Base-by-base conservation (phyloP, 2,888 invertebrate genomes). In the Fragum sueziense region DNA sequence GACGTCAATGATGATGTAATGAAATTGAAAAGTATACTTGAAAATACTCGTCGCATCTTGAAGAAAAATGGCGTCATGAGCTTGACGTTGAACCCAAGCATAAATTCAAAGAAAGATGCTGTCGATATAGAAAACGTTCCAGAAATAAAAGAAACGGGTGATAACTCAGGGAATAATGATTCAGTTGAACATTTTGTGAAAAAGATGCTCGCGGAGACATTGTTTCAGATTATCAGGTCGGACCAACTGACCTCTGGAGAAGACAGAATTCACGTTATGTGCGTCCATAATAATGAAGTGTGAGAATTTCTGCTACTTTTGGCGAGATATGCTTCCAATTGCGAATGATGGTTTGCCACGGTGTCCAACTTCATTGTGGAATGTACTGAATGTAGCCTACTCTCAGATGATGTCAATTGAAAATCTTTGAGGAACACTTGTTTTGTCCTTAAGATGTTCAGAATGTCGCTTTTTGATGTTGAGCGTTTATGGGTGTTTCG, bases 21-120 rank as follows among this genome's bases (percentile, higher is more conserved):
- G 27, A 27, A 65, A 25, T 20, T 65, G 65, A 41, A 41, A 34
- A 9, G 25, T 9, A 65, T 27, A 0, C n/a, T 65, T 14, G 14
- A 37, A 11, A 65, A 41, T 22, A 41, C 41, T 3, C 34, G 65
- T 9, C 65, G 65, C 1, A 34, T 65, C 22, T n/a, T 65, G 14
- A 65, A 65, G 47, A 41, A 37, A 27, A 41, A 20, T 37, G 65
- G 65, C 25, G 65, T 65, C 11, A n/a, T 65, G 27, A 65, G 65
- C n/a, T 25, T 65, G 41, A 65, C 65, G 1, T 65, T 65, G 22
- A 65, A 37, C 17, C 65, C 65, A 22, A 41, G 27, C 1, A 17
- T 7, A 41, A 1, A 20, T 7, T 17, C 2, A 2, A 4, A 11
- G 1, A 34, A 62, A 62, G 62, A 62, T 34, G 34, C 6, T 22